Evolutionary conservation across 2,888 invertebrate species (phyloP).

Genomic region (Cephus pygmeus): DNA sequence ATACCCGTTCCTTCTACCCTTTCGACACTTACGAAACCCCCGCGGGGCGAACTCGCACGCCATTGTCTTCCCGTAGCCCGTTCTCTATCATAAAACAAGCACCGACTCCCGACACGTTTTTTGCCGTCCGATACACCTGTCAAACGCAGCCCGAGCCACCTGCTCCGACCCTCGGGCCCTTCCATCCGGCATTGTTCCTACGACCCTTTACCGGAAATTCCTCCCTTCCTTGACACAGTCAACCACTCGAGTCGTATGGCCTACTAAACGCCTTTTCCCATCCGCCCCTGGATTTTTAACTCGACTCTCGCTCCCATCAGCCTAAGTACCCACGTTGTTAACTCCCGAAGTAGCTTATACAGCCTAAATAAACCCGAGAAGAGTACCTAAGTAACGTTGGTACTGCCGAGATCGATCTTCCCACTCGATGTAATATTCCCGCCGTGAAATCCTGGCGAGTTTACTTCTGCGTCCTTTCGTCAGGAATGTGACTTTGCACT

Average conservation of each 20-base stretch:
- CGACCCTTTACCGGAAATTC: neutral
- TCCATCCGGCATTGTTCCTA: neutral
- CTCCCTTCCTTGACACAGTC: neutral
- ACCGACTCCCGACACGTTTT: neutral
- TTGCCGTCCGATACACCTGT: constrained; percentile 34
- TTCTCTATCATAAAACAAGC: neutral
- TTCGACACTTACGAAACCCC: constrained; percentile 18
- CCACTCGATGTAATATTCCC: neutral
- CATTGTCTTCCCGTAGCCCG: neutral
- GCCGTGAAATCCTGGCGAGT: neutral
- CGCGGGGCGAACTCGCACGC: neutral
- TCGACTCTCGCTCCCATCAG: neutral
- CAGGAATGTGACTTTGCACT: neutral
- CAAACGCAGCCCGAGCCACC: constrained; percentile 30
- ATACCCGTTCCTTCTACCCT: constrained; percentile 23
- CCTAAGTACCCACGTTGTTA: neutral
- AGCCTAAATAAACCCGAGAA: neutral
- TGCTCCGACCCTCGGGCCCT: neutral
- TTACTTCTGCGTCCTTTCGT: neutral
- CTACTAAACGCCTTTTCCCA: neutral
- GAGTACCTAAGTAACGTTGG: neutral
- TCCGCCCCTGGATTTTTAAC: neutral
- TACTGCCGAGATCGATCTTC: neutral
- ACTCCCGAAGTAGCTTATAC: neutral
- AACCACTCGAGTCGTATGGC: neutral